Evolutionary conservation across 2,113 vertebrate species (phyloP), one percentile per base, ranked within the genome.

Genomic region (Picathartes gymnocephalus): DNA sequence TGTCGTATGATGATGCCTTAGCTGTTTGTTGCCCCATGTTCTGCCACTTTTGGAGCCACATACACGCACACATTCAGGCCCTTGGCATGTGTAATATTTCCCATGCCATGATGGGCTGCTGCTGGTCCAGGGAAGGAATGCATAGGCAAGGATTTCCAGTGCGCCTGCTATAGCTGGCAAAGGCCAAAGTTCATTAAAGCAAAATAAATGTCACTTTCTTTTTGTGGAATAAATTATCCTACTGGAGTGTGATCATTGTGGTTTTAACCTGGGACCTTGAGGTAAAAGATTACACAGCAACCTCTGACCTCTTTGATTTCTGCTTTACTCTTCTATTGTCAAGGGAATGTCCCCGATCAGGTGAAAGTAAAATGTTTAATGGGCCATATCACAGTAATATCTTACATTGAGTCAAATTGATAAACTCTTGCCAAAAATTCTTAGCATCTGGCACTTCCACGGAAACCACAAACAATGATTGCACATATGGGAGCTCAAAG

Each of bases 291-390:
- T 95, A 96, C 91, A 80, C 64, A 81, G 69, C 84, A 94, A 94
- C 96, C 94, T 94, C 97, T 98, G 96, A 97, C 98, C 97, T 98
- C 97, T 97, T 97, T 92, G 97, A 97, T 97, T 96, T 95, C 80
- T 94, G 61, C 84, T 96, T 96, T 90, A 56, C 73, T 91, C 66
- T 93, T 91, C 69, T 78, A 86, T 88, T 92, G 88, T 93, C 96
- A 92, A 81, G 95, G 93, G 97, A 97, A 87, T 83, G 86, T 80
- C 95, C 81, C 87, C 0, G 7, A 82, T 97, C 95, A 93, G 93
- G 92, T 91, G 88, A 93, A 92, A 85, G 90, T 31, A 90, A 93
- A 96, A 93, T 91, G 92, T 86, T 89, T 95, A 94, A 97, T 95
- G 87, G 92, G 78, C 95, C 88, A 54, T 92, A 95, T 92, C 94